These are phyloP conservation scores for Euproctis similis DNA, from an alignment of 2,888 invertebrate species.

Conservation along the genomic window DNA sequence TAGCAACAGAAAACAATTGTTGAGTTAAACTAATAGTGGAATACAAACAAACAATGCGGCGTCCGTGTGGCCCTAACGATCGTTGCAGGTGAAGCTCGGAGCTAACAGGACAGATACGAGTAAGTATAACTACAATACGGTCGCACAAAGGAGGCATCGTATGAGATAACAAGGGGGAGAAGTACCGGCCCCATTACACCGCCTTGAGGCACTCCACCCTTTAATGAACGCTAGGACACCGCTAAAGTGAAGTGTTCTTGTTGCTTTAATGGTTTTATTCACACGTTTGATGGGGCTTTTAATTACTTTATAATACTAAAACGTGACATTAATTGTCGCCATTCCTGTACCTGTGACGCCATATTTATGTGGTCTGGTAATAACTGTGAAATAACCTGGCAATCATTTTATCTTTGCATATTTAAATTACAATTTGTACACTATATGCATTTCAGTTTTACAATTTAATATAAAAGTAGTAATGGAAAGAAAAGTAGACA, in stretches of 20 bases:
- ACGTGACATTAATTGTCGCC: conserved; percentile 10
- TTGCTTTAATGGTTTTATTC: conserved; percentile 36
- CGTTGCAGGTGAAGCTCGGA: conserved; percentile 40
- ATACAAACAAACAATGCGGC: conserved; percentile 55
- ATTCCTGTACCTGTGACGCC: conserved; percentile 4
- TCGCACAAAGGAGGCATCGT: conserved; percentile 54
- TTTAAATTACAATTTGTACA: too few relatives aligned
- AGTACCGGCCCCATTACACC: conserved; percentile 57
- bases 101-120: conserved; percentile 35
- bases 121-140: conserved; percentile 31
- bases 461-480: too few relatives aligned
- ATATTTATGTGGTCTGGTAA: too few relatives aligned
- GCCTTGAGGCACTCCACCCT: conserved; percentile 47
- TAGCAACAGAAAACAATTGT: conserved; percentile 51
- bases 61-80: conserved; percentile 44
- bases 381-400: too few relatives aligned
- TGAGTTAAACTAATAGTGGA: conserved; percentile 56
- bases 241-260: conserved; percentile 40
- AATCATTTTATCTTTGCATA: too few relatives aligned
- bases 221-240: conserved; percentile 43
- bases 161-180: conserved; percentile 59
- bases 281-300: conserved; percentile 31
- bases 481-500: too few relatives aligned
- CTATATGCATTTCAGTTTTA: too few relatives aligned
- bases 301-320: conserved; percentile 20